phyloP scores from a whole-genome alignment of 2,797 vertebrate species.

The Peromyscus eremicus region DNA sequence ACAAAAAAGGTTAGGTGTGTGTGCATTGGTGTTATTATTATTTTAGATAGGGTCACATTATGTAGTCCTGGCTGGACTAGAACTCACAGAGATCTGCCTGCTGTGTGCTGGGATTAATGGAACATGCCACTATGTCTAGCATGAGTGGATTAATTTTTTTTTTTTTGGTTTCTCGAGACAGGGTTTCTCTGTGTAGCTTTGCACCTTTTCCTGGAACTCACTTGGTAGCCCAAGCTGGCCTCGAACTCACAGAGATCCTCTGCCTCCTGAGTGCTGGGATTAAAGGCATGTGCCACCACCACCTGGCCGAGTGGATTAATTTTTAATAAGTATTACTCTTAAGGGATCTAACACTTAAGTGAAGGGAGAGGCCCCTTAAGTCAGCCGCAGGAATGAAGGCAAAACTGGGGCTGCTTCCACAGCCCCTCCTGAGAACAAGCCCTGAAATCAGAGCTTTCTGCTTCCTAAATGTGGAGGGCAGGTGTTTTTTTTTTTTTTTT shows the following conservation, averaged over 20 bases:
- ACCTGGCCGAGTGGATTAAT: conserved; percentile 16
- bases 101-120: not conserved
- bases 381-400: not conserved
- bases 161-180: too few species aligned
- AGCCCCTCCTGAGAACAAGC: not conserved
- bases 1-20: not conserved
- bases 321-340: not conserved
- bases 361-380: not conserved
- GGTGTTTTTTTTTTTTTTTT: too few species aligned
- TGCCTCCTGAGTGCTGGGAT: too few species aligned
- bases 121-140: not conserved
- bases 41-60: not conserved
- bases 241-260: too few species aligned
- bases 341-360: not conserved
- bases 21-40: not conserved
- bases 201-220: too few species aligned
- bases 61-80: not conserved
- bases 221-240: too few species aligned
- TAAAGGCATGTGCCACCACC: too few species aligned
- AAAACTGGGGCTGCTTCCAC: not conserved
- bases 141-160: conserved; percentile 5
- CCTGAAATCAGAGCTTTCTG: not conserved
- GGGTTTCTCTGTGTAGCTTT: too few species aligned
- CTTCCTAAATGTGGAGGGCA: not conserved
- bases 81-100: not conserved